These are phyloP conservation scores for Oscheius sp. DNA, from an alignment of 2,888 invertebrate genomes.

Conservation along the genomic window DNA sequence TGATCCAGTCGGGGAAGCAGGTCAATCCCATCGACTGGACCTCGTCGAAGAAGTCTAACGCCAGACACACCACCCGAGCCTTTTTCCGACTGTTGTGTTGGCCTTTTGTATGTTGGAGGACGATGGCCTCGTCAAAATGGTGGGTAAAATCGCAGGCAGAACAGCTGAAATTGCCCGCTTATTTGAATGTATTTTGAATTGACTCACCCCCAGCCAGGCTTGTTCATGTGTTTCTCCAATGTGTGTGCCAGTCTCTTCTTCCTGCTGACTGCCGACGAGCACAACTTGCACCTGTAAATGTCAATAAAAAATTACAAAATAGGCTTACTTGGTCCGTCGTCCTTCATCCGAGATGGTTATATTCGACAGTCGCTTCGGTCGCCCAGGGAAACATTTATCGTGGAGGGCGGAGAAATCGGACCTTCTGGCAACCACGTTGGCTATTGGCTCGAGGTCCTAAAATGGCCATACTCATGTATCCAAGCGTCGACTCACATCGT, in stretches of 20 bases:
- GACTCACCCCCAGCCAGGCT: constrained; percentile 47
- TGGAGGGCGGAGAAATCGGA: constrained; percentile 58
- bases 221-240: constrained; percentile 53
- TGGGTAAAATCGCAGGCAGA: constrained; percentile 35
- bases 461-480: neutral
- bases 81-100: constrained; percentile 4
- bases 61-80: constrained; percentile 16
- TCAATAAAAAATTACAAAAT: too few species aligned
- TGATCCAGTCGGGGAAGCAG: constrained; percentile 36
- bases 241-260: constrained; percentile 59
- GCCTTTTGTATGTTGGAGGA: constrained; percentile 13
- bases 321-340: constrained; percentile 56
- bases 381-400: constrained; percentile 62
- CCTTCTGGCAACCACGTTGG: constrained; percentile 59
- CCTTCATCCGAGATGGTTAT: constrained; percentile 60
- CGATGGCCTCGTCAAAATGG: constrained; percentile 24
- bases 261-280: constrained; percentile 51
- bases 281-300: constrained; percentile 55
- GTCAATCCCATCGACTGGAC: constrained; percentile 7
- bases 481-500: constrained; percentile 38
- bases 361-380: constrained; percentile 61
- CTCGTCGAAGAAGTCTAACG: constrained; percentile 21
- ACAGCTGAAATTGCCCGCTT: constrained; percentile 5
- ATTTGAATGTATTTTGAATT: neutral
- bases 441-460: constrained; percentile 59